Evolutionary conservation across 2,113 vertebrate species (phyloP), one percentile per base, ranked within the genome.

Genomic region (Pipa parva): DNA sequence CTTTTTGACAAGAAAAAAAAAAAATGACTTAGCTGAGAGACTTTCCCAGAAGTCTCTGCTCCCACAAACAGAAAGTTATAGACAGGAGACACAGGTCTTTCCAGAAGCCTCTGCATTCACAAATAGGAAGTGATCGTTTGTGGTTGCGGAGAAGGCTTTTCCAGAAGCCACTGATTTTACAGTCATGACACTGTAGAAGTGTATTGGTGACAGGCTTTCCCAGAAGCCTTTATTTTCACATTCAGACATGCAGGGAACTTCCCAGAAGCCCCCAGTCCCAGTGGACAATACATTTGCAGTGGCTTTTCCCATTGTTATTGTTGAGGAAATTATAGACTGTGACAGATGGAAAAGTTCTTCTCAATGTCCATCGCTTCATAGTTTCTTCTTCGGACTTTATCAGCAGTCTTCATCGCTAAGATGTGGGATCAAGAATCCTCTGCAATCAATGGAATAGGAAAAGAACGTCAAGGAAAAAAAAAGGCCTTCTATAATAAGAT

Each of bases 1-100:
- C 58, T 70, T 70, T 42, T 70, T 70, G 66, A 70, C 49, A 21
- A 49, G 36, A 31, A 54, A 70, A 58, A 67, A 42, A 6, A 49
- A n/a, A 49, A 22, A 24, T 24, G 8, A 24, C 29, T 54, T 42
- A n/a, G 13, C 29, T 36, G 36, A 70, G 66, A 70, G 58, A 61
- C 66, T 70, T 70, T 52, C 57, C 66, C 66, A 70, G 66, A 70
- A 70, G 66, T 42, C 66, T 70, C 66, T 61, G 31, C 29, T 59
- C 25, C 54, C 58, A 70, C 31, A 36, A n/a, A 70, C 66, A 60
- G 49, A 61, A 61, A 70, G 22, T 59, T 29, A 69, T 49, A 24
- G 57, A 61, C 58, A 70, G 66, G 57, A 61, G 58, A 70, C 66
- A 31, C 6, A 54, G 66, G 66, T 58, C 58, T 61, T 70, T 61